Percentiles rank a stretch among this genome's conserved stretches.
These are phyloP conservation scores for Cyrtodaria siliqua DNA, from an alignment of 2,888 invertebrate genomes.

Conservation along the genomic window DNA sequence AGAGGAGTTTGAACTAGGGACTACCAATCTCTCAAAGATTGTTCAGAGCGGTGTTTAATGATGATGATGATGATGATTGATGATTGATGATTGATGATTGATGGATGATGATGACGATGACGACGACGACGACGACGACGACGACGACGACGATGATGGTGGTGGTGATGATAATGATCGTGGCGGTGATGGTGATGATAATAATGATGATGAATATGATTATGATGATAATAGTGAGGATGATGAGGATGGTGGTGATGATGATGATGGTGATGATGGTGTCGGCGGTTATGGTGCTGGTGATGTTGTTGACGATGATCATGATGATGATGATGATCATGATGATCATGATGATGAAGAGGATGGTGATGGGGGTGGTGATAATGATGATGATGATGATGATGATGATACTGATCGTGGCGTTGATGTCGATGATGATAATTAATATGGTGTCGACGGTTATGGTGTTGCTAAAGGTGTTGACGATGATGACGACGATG, in stretches of 20 bases:
- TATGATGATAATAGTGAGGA: not conserved
- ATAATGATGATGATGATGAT: conserved; percentile 1
- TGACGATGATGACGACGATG: not conserved
- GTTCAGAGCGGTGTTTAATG: too few species aligned
- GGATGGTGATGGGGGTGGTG: not conserved
- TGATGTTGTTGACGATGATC: too few species aligned
- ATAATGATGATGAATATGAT: not conserved
- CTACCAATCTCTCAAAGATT: too few species aligned
- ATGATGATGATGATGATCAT: too few species aligned
- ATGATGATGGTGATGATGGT: not conserved
- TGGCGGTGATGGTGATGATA: not conserved
- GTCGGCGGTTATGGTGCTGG: too few species aligned
- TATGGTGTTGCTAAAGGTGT: not conserved
- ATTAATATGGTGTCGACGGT: not conserved
- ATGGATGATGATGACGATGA: too few species aligned
- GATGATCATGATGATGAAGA: not conserved
- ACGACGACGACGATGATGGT: not conserved
- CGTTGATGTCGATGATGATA: not conserved
- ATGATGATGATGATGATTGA: too few species aligned
- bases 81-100: too few species aligned
- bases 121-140: not conserved
- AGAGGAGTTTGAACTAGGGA: too few species aligned
- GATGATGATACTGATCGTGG: not conserved
- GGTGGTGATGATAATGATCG: not conserved
- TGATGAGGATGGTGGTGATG: not conserved